Percentiles rank a stretch among this genome's conserved stretches.
Conservation (phyloP, 2,113 vertebrate species). For the Thymallus thymallus region DNA sequence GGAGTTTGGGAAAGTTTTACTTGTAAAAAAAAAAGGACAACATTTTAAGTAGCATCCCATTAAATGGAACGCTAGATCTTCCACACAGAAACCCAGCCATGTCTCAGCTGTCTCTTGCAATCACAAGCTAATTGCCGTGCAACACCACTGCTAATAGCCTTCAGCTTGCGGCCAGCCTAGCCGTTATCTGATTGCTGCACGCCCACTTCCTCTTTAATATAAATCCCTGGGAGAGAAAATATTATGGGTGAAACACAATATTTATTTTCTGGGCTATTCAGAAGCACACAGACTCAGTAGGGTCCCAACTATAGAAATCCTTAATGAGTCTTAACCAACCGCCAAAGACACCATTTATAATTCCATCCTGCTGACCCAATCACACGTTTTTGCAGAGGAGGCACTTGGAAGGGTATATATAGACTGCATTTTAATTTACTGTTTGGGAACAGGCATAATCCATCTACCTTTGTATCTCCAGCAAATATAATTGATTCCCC, state of each 20-base stretch:
- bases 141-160: constrained; percentile 27
- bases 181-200: constrained; percentile 55
- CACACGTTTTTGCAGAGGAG: constrained; percentile 28
- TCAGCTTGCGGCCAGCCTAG: constrained; percentile 19
- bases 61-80: background rate
- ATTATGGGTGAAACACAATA: constrained; percentile 41
- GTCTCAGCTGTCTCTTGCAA: constrained; percentile 51
- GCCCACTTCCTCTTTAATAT: constrained; percentile 59
- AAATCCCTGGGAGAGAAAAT: constrained; percentile 44
- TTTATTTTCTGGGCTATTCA: constrained; percentile 46
- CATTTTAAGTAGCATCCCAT: constrained; percentile 12
- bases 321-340: constrained; percentile 64
- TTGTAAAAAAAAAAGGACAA: background rate
- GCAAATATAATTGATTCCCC: constrained; percentile 64
- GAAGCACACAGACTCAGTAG: constrained; percentile 31
- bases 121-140: constrained; percentile 55
- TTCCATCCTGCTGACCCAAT: constrained; percentile 47
- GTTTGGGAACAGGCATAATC: constrained; percentile 56
- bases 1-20: background rate
- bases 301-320: constrained; percentile 32
- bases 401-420: constrained; percentile 42
- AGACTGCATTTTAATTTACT: constrained; percentile 62
- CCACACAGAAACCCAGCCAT: background rate
- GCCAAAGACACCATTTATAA: constrained; percentile 49
- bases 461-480: constrained; percentile 61